A percentile compares a stretch with the other conserved stretches of the same genome.
Evolutionary conservation across 64 coral and sea anemone genomes (phyloP).

Genomic region (Pocillopora damicornis): DNA sequence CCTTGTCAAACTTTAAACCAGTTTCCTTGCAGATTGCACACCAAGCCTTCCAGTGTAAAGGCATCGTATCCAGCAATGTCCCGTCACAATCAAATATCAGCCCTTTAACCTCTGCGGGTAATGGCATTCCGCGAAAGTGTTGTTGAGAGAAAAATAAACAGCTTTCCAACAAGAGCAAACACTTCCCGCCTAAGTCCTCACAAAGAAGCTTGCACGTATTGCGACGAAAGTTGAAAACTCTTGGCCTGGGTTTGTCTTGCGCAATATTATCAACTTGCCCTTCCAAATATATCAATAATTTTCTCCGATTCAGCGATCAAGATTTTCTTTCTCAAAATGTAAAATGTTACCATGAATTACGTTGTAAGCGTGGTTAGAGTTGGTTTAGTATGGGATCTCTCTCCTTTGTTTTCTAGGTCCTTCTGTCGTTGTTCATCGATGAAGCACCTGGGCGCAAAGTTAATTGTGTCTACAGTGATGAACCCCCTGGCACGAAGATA

Average conservation of each 20-base stretch:
- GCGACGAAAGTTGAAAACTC: too few relatives aligned
- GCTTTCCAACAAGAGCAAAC: slow-evolving; percentile 2
- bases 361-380: too few relatives aligned
- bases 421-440: too few relatives aligned
- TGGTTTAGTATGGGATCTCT: too few relatives aligned
- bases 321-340: too few relatives aligned
- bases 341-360: too few relatives aligned
- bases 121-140: background rate
- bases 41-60: slow-evolving; percentile 89
- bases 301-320: background rate
- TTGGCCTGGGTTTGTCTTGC: background rate
- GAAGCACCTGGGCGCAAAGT: too few relatives aligned
- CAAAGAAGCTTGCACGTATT: too few relatives aligned
- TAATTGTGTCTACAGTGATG: too few relatives aligned
- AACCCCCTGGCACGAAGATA: too few relatives aligned
- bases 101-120: slow-evolving; percentile 64
- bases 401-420: too few relatives aligned
- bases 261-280: background rate
- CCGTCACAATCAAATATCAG: slow-evolving; percentile 89
- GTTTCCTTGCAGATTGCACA: slow-evolving; percentile 77
- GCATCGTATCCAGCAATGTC: slow-evolving; percentile 80
- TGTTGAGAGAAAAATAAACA: background rate
- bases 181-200: too few relatives aligned
- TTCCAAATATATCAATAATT: background rate
- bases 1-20: slow-evolving; percentile 66